Percentiles rank a stretch among this genome's conserved stretches.
phyloP scores from a whole-genome alignment of 2,797 vertebrate genomes.

The Tragelaphus eurycerus region DNA sequence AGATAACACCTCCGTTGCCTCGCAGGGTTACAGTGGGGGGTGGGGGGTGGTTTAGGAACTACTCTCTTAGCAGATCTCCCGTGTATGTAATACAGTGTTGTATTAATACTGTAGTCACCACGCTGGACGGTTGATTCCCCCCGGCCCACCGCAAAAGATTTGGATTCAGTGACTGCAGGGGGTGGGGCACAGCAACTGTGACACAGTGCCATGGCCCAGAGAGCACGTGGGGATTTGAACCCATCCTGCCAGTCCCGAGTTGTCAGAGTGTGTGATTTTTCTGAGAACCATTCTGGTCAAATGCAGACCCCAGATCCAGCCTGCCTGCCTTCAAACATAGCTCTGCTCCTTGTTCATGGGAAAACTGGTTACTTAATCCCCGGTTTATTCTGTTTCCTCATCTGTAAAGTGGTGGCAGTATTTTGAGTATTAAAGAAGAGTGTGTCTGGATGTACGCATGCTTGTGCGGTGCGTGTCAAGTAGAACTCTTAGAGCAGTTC shows the following conservation, averaged over 20 bases:
- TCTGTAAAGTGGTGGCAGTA: background rate
- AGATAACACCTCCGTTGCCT: rapidly evolving
- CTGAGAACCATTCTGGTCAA: background rate
- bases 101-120: background rate
- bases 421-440: background rate
- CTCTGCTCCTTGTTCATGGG: background rate
- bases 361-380: background rate
- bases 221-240: background rate
- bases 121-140: background rate
- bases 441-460: rapidly evolving
- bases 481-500: background rate
- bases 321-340: background rate
- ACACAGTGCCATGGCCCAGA: background rate
- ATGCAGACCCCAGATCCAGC: background rate
- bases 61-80: too few species aligned
- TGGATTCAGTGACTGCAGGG: background rate
- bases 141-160: rapidly evolving
- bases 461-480: rapidly evolving
- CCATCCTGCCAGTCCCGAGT: background rate
- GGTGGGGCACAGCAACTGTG: background rate
- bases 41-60: background rate
- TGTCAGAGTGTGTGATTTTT: background rate
- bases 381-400: background rate
- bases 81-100: background rate
- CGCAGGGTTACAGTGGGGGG: rapidly evolving